Evolutionary conservation across 2,888 invertebrate genomes (phyloP), one percentile per base, ranked within the genome.

Genomic region (Barypeithes pellucidus): DNA sequence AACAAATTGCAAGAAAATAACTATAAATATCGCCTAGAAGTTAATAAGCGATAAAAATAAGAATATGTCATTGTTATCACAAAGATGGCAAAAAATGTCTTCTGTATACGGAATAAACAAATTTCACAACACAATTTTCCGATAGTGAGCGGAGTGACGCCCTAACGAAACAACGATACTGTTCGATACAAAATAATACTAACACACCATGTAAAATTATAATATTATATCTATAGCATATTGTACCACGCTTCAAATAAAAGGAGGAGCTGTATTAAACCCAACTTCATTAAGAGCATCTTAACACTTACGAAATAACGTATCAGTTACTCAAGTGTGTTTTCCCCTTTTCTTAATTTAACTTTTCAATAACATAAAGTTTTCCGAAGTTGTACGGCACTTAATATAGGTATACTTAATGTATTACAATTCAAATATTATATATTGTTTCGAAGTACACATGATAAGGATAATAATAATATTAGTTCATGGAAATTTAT

Each of bases 281-380:
- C 59, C 73, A 68, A 76, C 77, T 80, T 83, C 82, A 81, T 82
- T 82, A 82, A 81, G 78, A 80, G 80, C 81, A 80, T 79, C 79
- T 79, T 80, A 82, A 82, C 82, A 82, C 81, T 81, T 80, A 80
- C 79, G 79, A 75, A 75, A 77, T 77, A 78, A 76, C 79, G 80
- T 79, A 79, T 79, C 79, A 77, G 79, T 79, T 79, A 77, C 79
- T 74, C 70, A 70, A 70, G 68, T 60, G 67, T 70, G 68, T 70
- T 69, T 74, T 70, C 70, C 66, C 74, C 61, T 57, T 71, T 54
- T 29, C 2, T 68, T 66, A 59, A 73, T 73, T 73, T 70, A 70
- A 73, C 65, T 73, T 73, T 73, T 73, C 73, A 52, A 73, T 73
- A 73, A 72, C 66, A 62, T n/a, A 50, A 67, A 67, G 60, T 72